Conservation (phyloP, 1,140 invertebrate species). For the Trachymyrmex septentrionalis region DNA sequence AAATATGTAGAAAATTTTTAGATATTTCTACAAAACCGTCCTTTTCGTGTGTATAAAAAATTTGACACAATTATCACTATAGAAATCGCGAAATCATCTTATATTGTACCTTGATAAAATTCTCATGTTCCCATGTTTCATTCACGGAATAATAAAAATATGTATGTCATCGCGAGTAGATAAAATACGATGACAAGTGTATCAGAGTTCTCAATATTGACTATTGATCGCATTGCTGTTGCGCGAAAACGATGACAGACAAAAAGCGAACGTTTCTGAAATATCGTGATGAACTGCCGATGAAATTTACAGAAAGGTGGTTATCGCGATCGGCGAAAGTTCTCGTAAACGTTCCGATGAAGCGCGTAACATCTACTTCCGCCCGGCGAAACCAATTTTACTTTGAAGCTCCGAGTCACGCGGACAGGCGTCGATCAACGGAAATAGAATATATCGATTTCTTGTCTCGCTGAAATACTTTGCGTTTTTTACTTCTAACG, state of each 20-base stretch:
- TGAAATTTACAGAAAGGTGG: conserved; percentile 53
- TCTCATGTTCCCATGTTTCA: not conserved
- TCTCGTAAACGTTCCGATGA: conserved; percentile 22
- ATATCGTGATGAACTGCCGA: conserved; percentile 44
- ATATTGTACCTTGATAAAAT: conserved; percentile 7
- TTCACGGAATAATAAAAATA: conserved; percentile 2
- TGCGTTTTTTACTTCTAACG: not conserved
- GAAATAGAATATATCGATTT: conserved; percentile 36
- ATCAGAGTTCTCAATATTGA: conserved; percentile 25
- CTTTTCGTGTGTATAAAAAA: not conserved
- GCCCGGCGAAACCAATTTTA: conserved; percentile 22
- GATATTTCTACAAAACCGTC: too few species aligned
- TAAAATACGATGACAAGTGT: conserved; percentile 41
- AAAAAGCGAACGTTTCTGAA: conserved; percentile 31
- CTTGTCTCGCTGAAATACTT: conserved; percentile 19
- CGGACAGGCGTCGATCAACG: conserved; percentile 43
- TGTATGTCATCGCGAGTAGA: not conserved
- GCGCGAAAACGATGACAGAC: not conserved
- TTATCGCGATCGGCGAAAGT: conserved; percentile 38
- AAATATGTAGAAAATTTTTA: too few species aligned
- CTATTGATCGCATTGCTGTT: not conserved
- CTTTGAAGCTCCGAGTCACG: conserved; percentile 41
- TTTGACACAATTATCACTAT: not conserved
- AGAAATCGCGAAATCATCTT: not conserved
- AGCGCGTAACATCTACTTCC: conserved; percentile 39